Conservation (phyloP, 2,113 vertebrate genomes). For the Sphaerodactylus townsendi region DNA sequence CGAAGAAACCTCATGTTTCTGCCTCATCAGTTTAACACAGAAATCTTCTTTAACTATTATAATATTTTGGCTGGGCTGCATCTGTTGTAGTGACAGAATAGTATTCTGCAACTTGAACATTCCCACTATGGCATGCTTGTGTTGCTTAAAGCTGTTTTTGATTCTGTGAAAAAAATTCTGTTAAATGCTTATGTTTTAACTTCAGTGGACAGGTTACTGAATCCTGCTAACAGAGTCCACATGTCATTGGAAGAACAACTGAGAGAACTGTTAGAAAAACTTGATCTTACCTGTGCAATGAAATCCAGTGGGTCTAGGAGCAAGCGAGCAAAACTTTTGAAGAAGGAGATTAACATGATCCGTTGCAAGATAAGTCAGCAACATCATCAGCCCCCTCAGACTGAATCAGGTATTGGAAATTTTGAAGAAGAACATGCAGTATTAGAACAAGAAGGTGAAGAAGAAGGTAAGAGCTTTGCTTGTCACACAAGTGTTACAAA, state of each 20-base stretch:
- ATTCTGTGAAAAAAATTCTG: not conserved
- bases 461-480: conserved; percentile 78
- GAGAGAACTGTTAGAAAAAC: conserved; percentile 90
- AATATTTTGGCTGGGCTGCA: not conserved
- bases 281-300: conserved; percentile 93
- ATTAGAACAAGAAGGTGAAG: conserved; percentile 69
- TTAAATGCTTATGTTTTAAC: conserved; percentile 50
- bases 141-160: not conserved
- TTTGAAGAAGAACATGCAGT: conserved; percentile 74
- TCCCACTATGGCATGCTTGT: not conserved
- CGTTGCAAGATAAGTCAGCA: conserved; percentile 87
- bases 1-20: not conserved
- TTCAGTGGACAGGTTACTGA: conserved; percentile 90
- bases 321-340: conserved; percentile 92
- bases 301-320: conserved; percentile 94
- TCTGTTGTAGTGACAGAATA: not conserved
- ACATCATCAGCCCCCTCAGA: conserved; percentile 72
- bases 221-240: conserved; percentile 83
- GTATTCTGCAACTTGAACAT: not conserved
- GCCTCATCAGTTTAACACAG: not conserved
- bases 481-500: not conserved
- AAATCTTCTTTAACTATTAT: not conserved
- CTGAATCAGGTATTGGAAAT: conserved; percentile 67
- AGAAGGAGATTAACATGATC: conserved; percentile 88
- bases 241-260: conserved; percentile 90